Evolutionary conservation across 2,888 invertebrate genomes (phyloP).

Genomic region (Meta bourneti): DNA sequence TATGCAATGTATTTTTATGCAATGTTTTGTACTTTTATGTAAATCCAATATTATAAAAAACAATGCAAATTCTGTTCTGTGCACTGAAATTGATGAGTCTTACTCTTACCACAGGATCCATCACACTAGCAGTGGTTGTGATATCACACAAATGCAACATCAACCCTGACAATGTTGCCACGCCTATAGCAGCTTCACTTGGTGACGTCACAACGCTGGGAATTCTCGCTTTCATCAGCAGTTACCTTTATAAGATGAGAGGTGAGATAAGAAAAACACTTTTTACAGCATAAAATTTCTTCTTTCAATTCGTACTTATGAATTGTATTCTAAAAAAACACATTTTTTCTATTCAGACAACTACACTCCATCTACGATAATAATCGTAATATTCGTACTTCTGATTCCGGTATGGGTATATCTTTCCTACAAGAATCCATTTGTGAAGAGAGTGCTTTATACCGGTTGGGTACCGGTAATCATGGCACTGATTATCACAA

Average conservation of each 20-base stretch:
- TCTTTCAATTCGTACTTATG: no score
- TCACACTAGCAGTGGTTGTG: conserved; percentile 77
- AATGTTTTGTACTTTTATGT: no score
- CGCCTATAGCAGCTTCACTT: conserved; percentile 94
- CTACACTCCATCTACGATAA: conserved; percentile 86
- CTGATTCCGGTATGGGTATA: conserved; percentile 92
- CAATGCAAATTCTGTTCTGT: no score
- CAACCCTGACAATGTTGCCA: conserved; percentile 96
- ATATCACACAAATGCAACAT: conserved; percentile 83
- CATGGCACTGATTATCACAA: conserved; percentile 94
- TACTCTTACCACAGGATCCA: conserved; percentile 78
- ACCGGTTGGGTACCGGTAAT: conserved; percentile 95
- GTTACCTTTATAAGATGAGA: conserved; percentile 86
- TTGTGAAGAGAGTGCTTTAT: conserved; percentile 89
- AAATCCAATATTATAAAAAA: no score
- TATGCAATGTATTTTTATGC: no score
- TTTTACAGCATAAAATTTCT: no score
- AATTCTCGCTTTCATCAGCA: conserved; percentile 89
- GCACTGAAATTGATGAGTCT: no score
- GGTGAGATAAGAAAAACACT: conserved; percentile 82
- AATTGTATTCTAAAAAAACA: no score
- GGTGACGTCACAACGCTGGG: conserved; percentile 94
- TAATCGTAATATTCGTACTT: conserved; percentile 86
- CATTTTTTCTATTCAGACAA: conserved; percentile 32
- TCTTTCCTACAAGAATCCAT: conserved; percentile 89